Base-by-base conservation (phyloP, 2,797 vertebrate genomes). In the Adrianichthys oophorus region DNA sequence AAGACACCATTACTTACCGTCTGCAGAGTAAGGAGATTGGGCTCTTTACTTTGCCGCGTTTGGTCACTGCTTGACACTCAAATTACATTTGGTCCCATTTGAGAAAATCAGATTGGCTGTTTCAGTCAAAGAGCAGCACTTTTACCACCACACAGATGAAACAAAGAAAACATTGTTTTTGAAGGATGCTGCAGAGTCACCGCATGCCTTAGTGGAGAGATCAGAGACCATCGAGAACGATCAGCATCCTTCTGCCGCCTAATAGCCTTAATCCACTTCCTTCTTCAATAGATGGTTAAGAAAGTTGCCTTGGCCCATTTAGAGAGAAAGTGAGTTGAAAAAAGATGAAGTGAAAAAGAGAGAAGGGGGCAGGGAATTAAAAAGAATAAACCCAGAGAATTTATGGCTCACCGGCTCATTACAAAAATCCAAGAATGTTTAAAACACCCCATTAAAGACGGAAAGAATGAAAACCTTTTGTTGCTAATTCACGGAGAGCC, bases 251-350 rank as follows among this genome's bases (percentile, higher is more conserved):
- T 64, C 72, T 74, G 72, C 44, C 59, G 68, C 73, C 79, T 88
- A 87, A 87, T 80, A 84, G 77, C 70, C 61, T 72, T 86, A 85
- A 88, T 86, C 83, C 85, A 84, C 76, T 82, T 76, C 76, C 71
- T 77, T 68, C 23, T 66, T 65, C 71, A 66, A 49, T 70, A 73
- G 74, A 79, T 53, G 2, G 50, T 60, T 71, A 69, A 60, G 72
- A 74, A 79, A 76, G 80, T 76, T 74, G 76, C 81, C 81, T 82
- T 85, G 84, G 76, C 80, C 87, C 79, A 81, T 87, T 87, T 87
- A 85, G 59, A 64, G 50, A 84, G 66, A 79, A 41, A 48, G 63
- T n/a, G 52, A 69, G 68, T 8, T 1, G 46, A 42, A 62, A 56
- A 72, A 59, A 50, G 32, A 37, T 37, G 32, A 60, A 76, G 68